phyloP scores from a whole-genome alignment of 2,113 vertebrate genomes.

The Catharus bicknelli region DNA sequence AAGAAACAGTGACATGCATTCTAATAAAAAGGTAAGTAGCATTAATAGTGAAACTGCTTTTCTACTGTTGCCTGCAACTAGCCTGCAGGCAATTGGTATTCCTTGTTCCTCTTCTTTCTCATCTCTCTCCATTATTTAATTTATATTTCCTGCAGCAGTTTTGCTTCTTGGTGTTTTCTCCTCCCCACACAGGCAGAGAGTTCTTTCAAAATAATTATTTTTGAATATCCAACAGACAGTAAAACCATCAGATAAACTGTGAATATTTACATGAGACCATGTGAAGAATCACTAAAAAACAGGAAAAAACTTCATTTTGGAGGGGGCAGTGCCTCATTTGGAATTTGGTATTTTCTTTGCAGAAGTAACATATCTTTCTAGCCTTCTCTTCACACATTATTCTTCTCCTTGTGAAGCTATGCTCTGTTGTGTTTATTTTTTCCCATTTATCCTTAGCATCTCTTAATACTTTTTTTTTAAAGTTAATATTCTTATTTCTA shows the following conservation, averaged over 20 bases:
- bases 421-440: background rate
- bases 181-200: background rate
- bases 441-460: background rate
- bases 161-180: background rate
- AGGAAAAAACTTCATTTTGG: rapidly evolving
- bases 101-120: background rate
- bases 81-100: background rate
- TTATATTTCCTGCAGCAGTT: background rate
- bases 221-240: background rate
- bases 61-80: background rate
- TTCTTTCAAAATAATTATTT: background rate
- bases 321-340: background rate
- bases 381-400: background rate
- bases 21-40: background rate
- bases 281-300: background rate
- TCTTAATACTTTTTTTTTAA: background rate
- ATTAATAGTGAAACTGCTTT: background rate
- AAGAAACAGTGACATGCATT: background rate
- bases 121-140: background rate
- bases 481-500: background rate
- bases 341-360: background rate
- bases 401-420: background rate
- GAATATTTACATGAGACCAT: background rate
- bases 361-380: background rate
- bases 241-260: background rate